A percentile compares a stretch with the other conserved stretches of the same genome.
phyloP scores from a whole-genome alignment of 2,888 invertebrate genomes.

The Fabriciana adippe region DNA sequence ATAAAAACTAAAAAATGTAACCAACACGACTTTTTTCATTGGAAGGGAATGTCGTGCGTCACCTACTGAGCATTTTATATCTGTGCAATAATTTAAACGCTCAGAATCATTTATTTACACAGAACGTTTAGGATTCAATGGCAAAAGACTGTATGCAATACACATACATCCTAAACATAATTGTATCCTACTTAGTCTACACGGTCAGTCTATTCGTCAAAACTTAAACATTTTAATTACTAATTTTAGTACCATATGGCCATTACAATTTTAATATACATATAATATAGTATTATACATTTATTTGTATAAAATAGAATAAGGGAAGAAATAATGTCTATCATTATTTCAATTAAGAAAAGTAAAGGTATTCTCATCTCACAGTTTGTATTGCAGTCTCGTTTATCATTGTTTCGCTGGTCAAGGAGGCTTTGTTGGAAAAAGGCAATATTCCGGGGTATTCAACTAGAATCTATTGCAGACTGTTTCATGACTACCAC shows the following conservation, averaged over 20 bases:
- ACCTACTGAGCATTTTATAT: slow-evolving; percentile 2
- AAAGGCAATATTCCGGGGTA: slow-evolving; percentile 60
- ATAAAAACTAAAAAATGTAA: slow-evolving; percentile 21
- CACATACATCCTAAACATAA: too few relatives aligned
- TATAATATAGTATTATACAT: too few relatives aligned
- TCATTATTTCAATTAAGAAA: slow-evolving; percentile 5
- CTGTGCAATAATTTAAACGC: not conserved
- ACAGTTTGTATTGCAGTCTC: slow-evolving; percentile 36
- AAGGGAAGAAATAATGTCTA: not conserved
- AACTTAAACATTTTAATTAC: too few relatives aligned
- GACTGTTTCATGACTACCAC: slow-evolving; percentile 59
- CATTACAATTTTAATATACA: too few relatives aligned
- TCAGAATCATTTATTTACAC: not conserved
- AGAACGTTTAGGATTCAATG: too few relatives aligned
- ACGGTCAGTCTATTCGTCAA: too few relatives aligned
- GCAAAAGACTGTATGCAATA: too few relatives aligned
- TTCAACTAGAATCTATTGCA: slow-evolving; percentile 52
- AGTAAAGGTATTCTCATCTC: not conserved
- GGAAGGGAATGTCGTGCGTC: slow-evolving; percentile 11
- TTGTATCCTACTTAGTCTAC: too few relatives aligned
- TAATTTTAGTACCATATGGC: too few relatives aligned
- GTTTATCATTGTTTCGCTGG: slow-evolving; percentile 43
- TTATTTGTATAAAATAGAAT: too few relatives aligned
- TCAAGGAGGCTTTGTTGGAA: slow-evolving; percentile 46
- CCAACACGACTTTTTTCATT: slow-evolving; percentile 12